phyloP scores from a whole-genome alignment of 2,797 vertebrate genomes.

The Anabas testudineus region DNA sequence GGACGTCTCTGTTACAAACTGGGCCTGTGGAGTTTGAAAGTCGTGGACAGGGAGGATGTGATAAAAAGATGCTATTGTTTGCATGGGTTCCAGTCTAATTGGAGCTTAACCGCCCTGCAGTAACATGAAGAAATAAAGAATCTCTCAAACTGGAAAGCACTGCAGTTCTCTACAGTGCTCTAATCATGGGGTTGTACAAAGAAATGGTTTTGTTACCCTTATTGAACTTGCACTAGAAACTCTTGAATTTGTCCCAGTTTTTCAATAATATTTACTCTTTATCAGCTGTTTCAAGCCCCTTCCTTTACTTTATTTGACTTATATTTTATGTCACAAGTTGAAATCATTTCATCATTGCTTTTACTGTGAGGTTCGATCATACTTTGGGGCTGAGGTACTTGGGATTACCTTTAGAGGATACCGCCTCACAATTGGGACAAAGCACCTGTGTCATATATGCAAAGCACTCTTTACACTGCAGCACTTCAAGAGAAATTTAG shows the following conservation, averaged over 20 bases:
- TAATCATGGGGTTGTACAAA: background rate
- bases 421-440: background rate
- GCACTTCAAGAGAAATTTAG: background rate
- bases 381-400: too few relatives aligned
- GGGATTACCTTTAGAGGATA: background rate
- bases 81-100: too few relatives aligned
- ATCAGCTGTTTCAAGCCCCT: conserved; percentile 1
- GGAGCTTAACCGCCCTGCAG: too few relatives aligned
- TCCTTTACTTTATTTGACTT: background rate
- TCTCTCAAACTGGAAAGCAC: too few relatives aligned
- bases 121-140: too few relatives aligned
- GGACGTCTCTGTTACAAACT: too few relatives aligned
- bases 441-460: background rate
- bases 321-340: conserved; percentile 6
- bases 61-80: too few relatives aligned
- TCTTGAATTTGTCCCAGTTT: conserved; percentile 7
- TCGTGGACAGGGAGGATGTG: too few relatives aligned
- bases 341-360: background rate
- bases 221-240: background rate
- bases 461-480: background rate
- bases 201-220: too few relatives aligned
- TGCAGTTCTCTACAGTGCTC: background rate
- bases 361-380: too few relatives aligned
- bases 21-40: too few relatives aligned
- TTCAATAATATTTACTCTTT: conserved; percentile 4